Conservation (phyloP, 2,888 invertebrate genomes). For the Timema podura region DNA sequence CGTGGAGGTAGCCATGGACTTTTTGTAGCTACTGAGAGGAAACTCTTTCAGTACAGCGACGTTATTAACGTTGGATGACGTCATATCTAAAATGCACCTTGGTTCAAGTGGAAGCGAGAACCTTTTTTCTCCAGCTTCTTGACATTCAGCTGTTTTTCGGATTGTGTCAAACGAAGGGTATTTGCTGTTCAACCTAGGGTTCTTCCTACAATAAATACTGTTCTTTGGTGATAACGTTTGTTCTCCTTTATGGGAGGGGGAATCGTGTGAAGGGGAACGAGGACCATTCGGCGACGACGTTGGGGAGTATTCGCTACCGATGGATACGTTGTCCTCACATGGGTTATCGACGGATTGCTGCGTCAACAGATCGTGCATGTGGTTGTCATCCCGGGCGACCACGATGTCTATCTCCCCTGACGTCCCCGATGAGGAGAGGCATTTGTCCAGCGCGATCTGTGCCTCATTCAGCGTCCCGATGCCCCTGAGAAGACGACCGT, state of each 20-base stretch:
- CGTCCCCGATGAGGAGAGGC: constrained; percentile 29
- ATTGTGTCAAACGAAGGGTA: constrained; percentile 1
- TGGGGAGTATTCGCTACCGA: no score
- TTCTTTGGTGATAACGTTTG: constrained; percentile 22
- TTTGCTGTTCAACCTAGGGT: not conserved
- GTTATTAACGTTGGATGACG: not conserved
- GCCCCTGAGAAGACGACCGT: constrained; percentile 45
- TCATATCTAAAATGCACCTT: not conserved
- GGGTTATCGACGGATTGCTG: constrained; percentile 6
- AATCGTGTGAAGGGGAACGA: not conserved
- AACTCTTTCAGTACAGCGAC: not conserved
- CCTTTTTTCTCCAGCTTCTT: not conserved
- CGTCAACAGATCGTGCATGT: not conserved
- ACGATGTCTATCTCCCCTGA: constrained; percentile 39
- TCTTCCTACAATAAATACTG: not conserved
- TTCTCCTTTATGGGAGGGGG: constrained; percentile 18
- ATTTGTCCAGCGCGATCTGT: constrained; percentile 35
- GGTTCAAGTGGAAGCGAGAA: constrained; percentile 5
- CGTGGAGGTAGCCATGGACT: not conserved
- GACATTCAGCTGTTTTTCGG: not conserved
- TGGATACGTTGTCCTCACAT: not conserved
- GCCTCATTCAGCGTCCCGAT: constrained; percentile 40
- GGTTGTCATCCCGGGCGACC: constrained; percentile 33
- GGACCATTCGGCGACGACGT: constrained; percentile 1
- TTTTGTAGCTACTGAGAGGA: not conserved